phyloP scores from a whole-genome alignment of 2,888 invertebrate genomes.

The Drosophila greeni region DNA sequence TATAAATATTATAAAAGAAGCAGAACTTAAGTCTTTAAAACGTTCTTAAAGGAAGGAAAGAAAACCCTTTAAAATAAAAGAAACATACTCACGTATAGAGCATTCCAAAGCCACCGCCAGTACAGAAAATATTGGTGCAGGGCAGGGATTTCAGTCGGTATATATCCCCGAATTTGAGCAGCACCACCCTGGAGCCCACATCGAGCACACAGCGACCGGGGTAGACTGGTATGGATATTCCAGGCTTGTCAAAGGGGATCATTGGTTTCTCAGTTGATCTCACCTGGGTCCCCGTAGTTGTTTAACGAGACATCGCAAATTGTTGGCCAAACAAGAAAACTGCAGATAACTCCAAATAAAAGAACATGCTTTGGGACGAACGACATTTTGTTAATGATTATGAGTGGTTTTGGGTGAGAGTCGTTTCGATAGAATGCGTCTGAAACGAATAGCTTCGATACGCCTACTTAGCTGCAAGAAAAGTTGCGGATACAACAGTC shows the following conservation, averaged over 20 bases:
- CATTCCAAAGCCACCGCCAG: slow-evolving; percentile 54
- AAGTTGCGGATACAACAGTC: slow-evolving; percentile 47
- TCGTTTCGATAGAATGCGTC: background rate
- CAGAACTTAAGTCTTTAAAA: background rate
- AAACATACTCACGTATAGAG: slow-evolving; percentile 46
- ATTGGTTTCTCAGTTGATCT: background rate
- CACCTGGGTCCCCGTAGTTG: slow-evolving; percentile 14
- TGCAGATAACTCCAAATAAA: slow-evolving; percentile 5
- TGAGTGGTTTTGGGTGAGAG: background rate
- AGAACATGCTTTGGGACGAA: background rate
- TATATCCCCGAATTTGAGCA: slow-evolving; percentile 38
- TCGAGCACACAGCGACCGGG: slow-evolving; percentile 56
- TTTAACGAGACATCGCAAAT: slow-evolving; percentile 19
- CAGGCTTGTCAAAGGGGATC: background rate
- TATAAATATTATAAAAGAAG: too few species aligned
- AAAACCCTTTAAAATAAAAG: background rate
- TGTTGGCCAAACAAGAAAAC: background rate
- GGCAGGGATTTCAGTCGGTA: slow-evolving; percentile 40
- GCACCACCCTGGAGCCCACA: slow-evolving; percentile 31
- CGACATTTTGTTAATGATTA: slow-evolving; percentile 5
- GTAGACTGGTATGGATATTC: slow-evolving; percentile 32
- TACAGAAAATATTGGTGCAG: slow-evolving; percentile 45
- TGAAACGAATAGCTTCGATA: background rate
- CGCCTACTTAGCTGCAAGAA: slow-evolving; percentile 35
- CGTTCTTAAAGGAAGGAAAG: too few species aligned